Percentiles rank a stretch among this genome's conserved stretches.
These are phyloP conservation scores for Sturmia bella DNA, from an alignment of 2,888 invertebrate genomes.

Conservation along the genomic window DNA sequence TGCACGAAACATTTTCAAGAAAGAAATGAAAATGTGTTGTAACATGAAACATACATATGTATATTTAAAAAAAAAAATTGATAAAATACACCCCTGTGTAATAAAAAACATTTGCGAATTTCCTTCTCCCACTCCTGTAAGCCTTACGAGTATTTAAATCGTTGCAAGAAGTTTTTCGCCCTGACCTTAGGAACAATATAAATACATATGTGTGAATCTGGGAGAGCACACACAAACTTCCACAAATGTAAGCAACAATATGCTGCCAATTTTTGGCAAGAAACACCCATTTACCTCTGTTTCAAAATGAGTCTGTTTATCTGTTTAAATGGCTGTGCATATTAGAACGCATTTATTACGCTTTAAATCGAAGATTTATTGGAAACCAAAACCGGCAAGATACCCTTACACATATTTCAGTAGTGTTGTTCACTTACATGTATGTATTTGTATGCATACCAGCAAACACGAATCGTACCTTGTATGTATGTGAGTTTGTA, in stretches of 20 bases:
- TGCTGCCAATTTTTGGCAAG: constrained; percentile 22
- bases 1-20: constrained; percentile 7
- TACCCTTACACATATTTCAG: constrained; percentile 57
- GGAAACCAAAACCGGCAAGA: constrained; percentile 67
- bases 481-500: too few relatives aligned
- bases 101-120: constrained; percentile 68
- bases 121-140: constrained; percentile 1
- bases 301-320: constrained; percentile 30
- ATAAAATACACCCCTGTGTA: constrained; percentile 73
- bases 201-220: neutral
- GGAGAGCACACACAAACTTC: too few relatives aligned
- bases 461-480: too few relatives aligned
- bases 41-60: constrained; percentile 49
- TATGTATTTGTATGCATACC: too few relatives aligned
- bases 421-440: neutral
- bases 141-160: constrained; percentile 16
- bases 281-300: neutral
- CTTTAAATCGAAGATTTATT: constrained; percentile 74
- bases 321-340: constrained; percentile 57
- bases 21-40: constrained; percentile 43
- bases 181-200: constrained; percentile 28
- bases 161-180: constrained; percentile 18
- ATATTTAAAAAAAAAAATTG: constrained; percentile 63
- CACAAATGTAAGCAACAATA: constrained; percentile 50
- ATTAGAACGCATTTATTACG: constrained; percentile 72